Evolutionary conservation across 2,888 invertebrate species (phyloP), one percentile per base, ranked within the genome.

Genomic region (Brachypalpus laphriformis): DNA sequence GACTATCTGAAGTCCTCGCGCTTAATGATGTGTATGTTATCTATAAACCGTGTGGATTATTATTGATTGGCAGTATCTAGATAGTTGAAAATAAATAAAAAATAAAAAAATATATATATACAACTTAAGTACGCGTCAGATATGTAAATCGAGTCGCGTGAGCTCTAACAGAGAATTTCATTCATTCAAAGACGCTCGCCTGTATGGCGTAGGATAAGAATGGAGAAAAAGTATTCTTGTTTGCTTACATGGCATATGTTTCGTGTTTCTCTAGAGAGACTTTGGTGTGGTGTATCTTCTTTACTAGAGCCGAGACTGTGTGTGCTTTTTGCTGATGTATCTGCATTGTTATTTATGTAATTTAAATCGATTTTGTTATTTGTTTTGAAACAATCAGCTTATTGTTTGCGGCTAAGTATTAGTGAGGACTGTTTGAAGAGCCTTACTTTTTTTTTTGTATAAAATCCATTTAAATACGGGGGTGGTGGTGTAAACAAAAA

Each of bases 331-430:
- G 76, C 42, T 59, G 82, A 77, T 51, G 59, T 66, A 59, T 66
- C 71, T 76, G 56, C 47, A 37, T 59, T 66, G 18, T 61, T 77
- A 59, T 82, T 77, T 82, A 61, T 82, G 54, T 56, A 82, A 72
- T 61, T 78, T 47, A 68, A 82, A 82, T 72, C 40, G 78, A 78
- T 66, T 71, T 77, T 61, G 28, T 61, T 66, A 49, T 76, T 82
- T 71, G 45, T 37, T 77, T 75, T 72, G 47, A 71, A 71, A 82
- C 66, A 77, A 72, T 72, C 61, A 47, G 40, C 47, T 51, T 47
- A 47, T 20, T 47, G 47, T 47, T 20, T 9, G 1, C 11, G 47
- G 2, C 4, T 11, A 4, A 9, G 57, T 57, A 25, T 56, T 40
- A 20, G 22, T 28, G 16, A 57, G 11, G 37, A 57, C 1, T 16